These are phyloP conservation scores for Orcinus orca DNA, from an alignment of 2,113 vertebrate genomes.

Conservation along the genomic window DNA sequence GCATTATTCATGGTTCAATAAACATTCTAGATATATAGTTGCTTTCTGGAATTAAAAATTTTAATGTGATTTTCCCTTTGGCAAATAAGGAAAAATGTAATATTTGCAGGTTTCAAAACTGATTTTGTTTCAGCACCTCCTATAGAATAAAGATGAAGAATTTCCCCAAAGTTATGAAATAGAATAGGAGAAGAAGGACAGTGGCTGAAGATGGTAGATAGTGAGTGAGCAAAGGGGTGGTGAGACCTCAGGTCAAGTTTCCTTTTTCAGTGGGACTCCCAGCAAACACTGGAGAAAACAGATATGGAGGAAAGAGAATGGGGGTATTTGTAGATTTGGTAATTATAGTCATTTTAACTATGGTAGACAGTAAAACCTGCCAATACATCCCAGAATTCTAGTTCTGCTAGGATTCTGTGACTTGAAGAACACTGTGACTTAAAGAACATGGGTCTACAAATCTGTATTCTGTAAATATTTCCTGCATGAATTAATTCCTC, in stretches of 20 bases:
- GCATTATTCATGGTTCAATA: not conserved
- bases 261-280: not conserved
- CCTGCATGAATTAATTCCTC: not conserved
- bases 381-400: not conserved
- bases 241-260: not conserved
- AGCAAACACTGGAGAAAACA: not conserved
- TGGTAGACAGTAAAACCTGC: not conserved
- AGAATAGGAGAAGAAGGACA: not conserved
- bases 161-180: not conserved
- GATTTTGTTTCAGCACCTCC: constrained; percentile 24
- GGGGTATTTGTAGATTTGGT: not conserved
- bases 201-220: not conserved
- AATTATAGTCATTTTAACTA: not conserved
- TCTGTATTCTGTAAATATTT: not conserved
- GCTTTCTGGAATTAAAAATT: not conserved
- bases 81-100: not conserved
- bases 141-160: not conserved
- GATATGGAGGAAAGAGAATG: not conserved
- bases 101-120: not conserved
- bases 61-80: not conserved
- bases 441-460: not conserved
- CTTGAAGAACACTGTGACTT: not conserved
- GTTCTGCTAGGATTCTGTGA: constrained; percentile 8
- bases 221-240: not conserved
- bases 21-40: not conserved